Evolutionary conservation across 1,140 invertebrate genomes (phyloP), one percentile per base, ranked within the genome.

Genomic region (Hylaeus anthracinus): DNA sequence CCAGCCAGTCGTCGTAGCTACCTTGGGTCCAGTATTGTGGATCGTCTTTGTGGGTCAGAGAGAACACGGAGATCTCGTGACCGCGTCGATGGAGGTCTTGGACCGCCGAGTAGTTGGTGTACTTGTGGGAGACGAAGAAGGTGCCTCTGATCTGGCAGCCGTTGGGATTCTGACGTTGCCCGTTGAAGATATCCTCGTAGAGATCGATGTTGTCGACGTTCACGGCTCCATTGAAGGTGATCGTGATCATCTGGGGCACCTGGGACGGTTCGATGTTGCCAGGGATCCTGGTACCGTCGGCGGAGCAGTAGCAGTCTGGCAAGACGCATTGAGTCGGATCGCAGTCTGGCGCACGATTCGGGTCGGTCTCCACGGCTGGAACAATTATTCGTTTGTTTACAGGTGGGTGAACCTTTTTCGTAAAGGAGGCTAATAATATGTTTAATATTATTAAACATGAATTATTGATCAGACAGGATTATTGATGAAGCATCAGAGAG

Each of bases 101-200:
- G 1, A 99, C 96, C 5, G 97, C 97, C 10, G 98, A 98, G 90
- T 99, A 99, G 92, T 99, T 99, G 67, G 97, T 98, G 93, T 98
- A 99, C 90, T 98, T 98, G 94, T 99, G 98, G 0, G 97, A 98
- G 0, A 98, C 96, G 92, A 99, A 99, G 95, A 99, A 99, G 5
- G 98, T 99, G 81, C 97, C 97, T 83, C 96, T 96, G 90, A 99
- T 97, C 88, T 98, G 97, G 91, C 98, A 99, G 41, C 98, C 97
- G 91, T 99, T 99, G 26, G 98, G 97, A 90, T 98, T 98, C 86
- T 96, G 95, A 15, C 97, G 95, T 86, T 96, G 95, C 3, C 97
- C 97, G 89, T 97, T 98, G 94, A 98, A 98, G 83, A 98, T 95
- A 84, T 98, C 97, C 64, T 98, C 97, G 93, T 98, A 98, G 63